Conservation (phyloP, 2,797 vertebrate species). For the Scarus forsteni region DNA sequence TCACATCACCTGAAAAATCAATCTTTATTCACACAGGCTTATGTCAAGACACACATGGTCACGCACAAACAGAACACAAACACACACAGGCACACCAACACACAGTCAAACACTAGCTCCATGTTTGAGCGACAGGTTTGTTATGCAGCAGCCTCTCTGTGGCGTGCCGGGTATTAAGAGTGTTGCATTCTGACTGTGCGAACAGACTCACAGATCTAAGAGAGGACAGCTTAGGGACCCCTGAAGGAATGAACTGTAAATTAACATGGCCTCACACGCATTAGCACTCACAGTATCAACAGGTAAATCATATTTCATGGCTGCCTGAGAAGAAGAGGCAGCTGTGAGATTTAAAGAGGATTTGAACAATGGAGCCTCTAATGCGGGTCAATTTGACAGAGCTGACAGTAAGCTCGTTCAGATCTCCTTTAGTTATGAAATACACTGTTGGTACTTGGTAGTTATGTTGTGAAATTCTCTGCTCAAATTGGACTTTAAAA, state of each 20-base stretch:
- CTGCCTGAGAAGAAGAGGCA: conserved; percentile 44
- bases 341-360: conserved; percentile 48
- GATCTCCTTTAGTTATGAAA: conserved; percentile 1
- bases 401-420: not conserved
- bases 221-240: conserved; percentile 58
- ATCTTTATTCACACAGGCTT: conserved; percentile 7
- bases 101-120: conserved; percentile 12
- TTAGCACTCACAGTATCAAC: conserved; percentile 66
- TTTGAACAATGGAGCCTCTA: conserved; percentile 43
- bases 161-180: conserved; percentile 57
- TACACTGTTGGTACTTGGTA: not conserved
- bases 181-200: conserved; percentile 56
- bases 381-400: conserved; percentile 32
- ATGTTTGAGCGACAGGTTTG: conserved; percentile 65
- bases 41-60: conserved; percentile 13
- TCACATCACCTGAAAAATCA: not conserved
- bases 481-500: not conserved
- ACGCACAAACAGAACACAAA: not conserved
- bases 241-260: conserved; percentile 63
- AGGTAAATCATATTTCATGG: conserved; percentile 59
- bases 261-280: conserved; percentile 70
- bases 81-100: conserved; percentile 19
- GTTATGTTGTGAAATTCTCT: not conserved
- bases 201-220: conserved; percentile 72
- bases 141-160: conserved; percentile 63